Conservation (phyloP, 2,797 vertebrate genomes). For the Platyrinchus mystaceus region DNA sequence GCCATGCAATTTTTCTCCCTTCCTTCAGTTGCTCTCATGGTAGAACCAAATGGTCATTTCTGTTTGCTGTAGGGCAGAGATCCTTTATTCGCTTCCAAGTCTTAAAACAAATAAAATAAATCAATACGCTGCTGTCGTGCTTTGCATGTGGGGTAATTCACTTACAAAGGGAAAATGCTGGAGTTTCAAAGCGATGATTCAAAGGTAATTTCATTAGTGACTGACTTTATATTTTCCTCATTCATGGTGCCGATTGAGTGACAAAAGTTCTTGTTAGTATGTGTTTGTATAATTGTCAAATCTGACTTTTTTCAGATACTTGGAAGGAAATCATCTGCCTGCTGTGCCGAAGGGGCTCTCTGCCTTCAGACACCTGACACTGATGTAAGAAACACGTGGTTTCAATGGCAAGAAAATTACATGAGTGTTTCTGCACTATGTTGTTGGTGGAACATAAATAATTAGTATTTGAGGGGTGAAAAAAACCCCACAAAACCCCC, state of each 20-base stretch:
- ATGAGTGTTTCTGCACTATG: not conserved
- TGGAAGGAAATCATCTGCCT: constrained; percentile 94
- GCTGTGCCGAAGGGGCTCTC: constrained; percentile 91
- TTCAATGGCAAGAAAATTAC: not conserved
- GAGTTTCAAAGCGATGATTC: not conserved
- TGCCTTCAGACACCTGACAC: constrained; percentile 88
- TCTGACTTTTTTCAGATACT: constrained; percentile 83
- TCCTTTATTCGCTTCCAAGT: not conserved
- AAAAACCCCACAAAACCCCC: not conserved
- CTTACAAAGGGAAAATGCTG: not conserved
- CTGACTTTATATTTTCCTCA: not conserved
- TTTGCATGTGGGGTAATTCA: not conserved
- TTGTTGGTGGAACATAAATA: not conserved
- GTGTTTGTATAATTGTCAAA: constrained; percentile 13
- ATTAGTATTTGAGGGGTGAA: not conserved
- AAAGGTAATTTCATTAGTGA: not conserved
- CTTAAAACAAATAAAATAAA: not conserved
- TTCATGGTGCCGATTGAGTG: not conserved
- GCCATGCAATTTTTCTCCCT: not conserved
- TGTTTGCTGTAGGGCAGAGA: not conserved
- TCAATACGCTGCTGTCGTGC: not conserved
- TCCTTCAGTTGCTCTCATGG: not conserved
- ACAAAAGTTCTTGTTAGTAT: not conserved
- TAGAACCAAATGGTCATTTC: not conserved
- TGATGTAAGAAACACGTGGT: constrained; percentile 86